These are phyloP conservation scores for Harlomillsia oculata DNA, from an alignment of 1,140 invertebrate genomes.

Conservation along the genomic window DNA sequence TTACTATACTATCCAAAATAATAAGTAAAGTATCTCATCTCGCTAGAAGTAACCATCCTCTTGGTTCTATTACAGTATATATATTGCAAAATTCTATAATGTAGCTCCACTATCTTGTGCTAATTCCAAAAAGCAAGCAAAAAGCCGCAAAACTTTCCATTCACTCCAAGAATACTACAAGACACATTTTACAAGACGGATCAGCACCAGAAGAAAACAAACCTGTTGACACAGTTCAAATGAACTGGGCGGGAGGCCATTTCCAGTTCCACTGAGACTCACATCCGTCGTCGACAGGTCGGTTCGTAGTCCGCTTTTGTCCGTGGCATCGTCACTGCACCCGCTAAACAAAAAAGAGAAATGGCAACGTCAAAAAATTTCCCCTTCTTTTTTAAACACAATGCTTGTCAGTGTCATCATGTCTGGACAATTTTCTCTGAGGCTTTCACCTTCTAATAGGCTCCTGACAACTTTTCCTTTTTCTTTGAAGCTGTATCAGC, in stretches of 20 bases:
- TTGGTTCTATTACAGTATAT: too few species aligned
- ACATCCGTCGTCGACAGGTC: conserved; percentile 33
- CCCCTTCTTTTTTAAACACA: too few species aligned
- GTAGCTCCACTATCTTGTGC: too few species aligned
- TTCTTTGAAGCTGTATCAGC: too few species aligned
- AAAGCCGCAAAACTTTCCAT: not conserved
- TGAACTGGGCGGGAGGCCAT: conserved; percentile 11
- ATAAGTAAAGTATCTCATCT: not conserved
- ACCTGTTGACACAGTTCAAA: conserved; percentile 35
- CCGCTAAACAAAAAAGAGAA: conserved; percentile 23
- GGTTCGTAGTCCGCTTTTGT: conserved; percentile 29
- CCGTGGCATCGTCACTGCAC: conserved; percentile 33
- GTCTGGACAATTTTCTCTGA: too few species aligned
- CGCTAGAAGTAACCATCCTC: too few species aligned
- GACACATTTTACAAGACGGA: not conserved
- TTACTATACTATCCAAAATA: not conserved
- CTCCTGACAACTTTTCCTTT: too few species aligned
- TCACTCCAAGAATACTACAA: not conserved
- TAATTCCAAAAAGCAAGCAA: too few species aligned
- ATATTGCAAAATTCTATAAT: too few species aligned
- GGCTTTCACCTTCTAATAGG: too few species aligned
- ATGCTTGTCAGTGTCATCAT: too few species aligned
- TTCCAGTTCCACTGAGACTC: conserved; percentile 23
- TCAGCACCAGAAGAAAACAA: not conserved
- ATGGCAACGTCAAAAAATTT: too few species aligned